A percentile compares a stretch with the other conserved stretches of the same genome.
phyloP scores from a whole-genome alignment of 2,888 invertebrate genomes.

The Epistrophella euchroma region DNA sequence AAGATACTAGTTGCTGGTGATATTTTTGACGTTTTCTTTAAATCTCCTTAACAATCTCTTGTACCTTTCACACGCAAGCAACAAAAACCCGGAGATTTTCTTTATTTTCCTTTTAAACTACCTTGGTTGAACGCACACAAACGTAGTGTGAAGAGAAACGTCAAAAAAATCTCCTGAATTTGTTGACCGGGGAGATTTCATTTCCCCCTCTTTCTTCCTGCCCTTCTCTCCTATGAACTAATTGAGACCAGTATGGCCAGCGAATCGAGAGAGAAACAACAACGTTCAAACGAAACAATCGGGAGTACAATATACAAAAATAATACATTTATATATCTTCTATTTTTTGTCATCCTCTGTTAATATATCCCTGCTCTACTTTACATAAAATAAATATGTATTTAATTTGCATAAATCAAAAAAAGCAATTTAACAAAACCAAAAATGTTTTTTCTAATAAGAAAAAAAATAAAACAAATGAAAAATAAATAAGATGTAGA shows the following conservation, averaged over 20 bases:
- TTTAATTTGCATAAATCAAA: slow-evolving; percentile 25
- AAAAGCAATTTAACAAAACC: not conserved
- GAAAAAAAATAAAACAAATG: not conserved
- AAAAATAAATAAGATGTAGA: not conserved
- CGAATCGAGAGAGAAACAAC: not conserved
- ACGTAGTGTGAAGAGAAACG: too few species aligned
- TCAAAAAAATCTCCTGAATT: too few species aligned
- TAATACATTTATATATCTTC: not conserved
- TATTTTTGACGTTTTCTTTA: too few species aligned
- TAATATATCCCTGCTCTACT: not conserved
- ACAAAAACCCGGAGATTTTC: too few species aligned
- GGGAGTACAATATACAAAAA: slow-evolving; percentile 1
- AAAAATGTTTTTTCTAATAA: slow-evolving; percentile 6
- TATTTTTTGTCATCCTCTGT: not conserved
- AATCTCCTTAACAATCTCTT: too few species aligned
- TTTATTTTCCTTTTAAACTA: too few species aligned
- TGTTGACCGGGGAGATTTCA: too few species aligned
- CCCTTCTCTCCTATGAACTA: too few species aligned
- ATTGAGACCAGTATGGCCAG: not conserved
- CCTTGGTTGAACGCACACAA: too few species aligned
- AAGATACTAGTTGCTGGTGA: too few species aligned
- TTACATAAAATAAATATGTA: slow-evolving; percentile 9
- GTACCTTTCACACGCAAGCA: too few species aligned
- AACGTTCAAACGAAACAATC: not conserved
- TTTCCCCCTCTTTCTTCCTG: too few species aligned